Evolutionary conservation across 2,797 vertebrate species (phyloP), one percentile per base, ranked within the genome.

Genomic region (Enteromius anoplus): DNA sequence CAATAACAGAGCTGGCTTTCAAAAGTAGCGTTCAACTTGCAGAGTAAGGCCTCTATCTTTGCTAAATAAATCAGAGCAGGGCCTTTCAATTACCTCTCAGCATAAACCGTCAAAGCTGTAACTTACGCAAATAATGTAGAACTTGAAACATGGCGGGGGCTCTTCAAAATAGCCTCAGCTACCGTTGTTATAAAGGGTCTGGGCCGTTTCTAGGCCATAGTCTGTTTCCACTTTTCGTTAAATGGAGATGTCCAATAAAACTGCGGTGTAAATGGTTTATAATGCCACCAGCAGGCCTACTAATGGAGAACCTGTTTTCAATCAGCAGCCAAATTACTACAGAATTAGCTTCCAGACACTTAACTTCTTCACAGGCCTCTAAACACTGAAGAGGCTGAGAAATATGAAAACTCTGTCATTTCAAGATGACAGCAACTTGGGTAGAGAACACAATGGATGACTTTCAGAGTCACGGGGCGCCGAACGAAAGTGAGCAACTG

Each of bases 301-400:
- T 93, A 94, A 93, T 92, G 87, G 90, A 90, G 92, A 93, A 91
- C 91, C 95, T 95, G 94, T 92, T 95, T 94, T 92, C 93, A 95
- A 95, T 95, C 94, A 95, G 92, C 93, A 94, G 92, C 91, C 93
- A 93, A 93, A 95, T 94, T 94, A 92, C 93, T 92, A 90, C 89
- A 88, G 88, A 91, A 93, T 93, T 94, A 93, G 92, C 89, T 87
- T 91, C 83, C 87, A 89, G 92, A 92, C 85, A 88, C 89, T 89
- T 89, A 86, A 88, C 88, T 92, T 92, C 91, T 91, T 93, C 92
- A 91, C 88, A 90, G 85, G 83, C 87, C 87, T 90, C 75, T 45
- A 77, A 78, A 82, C 34, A 72, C 66, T n/a, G 69, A 78, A 79
- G 23, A 69, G 15, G 3, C 60, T 68, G 78, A 86, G 87, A 89